Evolutionary conservation across 2,113 vertebrate genomes (phyloP).

Genomic region (Origma solitaria): DNA sequence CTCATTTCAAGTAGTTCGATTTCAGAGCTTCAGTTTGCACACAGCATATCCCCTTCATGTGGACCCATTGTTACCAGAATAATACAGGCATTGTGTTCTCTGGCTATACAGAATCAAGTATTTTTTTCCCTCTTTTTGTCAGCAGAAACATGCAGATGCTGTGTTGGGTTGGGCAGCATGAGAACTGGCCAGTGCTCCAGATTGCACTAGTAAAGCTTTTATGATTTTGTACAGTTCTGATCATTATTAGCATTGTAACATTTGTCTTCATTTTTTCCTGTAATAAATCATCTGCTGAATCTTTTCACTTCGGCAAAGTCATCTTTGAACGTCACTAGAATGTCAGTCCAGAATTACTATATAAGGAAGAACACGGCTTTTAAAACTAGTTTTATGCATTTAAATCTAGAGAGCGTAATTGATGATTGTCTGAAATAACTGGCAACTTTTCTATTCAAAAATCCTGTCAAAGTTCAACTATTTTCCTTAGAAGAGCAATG

Average conservation of each 20-base stretch:
- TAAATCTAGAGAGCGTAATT: neutral
- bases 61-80: neutral
- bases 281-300: neutral
- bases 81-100: neutral
- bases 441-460: neutral
- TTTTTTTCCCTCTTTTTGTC: neutral
- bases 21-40: neutral
- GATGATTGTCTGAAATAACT: neutral
- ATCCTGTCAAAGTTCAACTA: neutral
- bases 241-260: neutral
- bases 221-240: neutral
- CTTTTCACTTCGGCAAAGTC: neutral
- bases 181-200: neutral
- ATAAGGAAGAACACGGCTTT: neutral
- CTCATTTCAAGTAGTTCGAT: neutral
- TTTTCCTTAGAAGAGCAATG: neutral
- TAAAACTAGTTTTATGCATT: neutral
- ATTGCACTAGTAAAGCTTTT: neutral
- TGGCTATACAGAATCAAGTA: neutral
- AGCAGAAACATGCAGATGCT: neutral
- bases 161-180: neutral
- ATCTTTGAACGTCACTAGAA: neutral
- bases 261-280: constrained; percentile 11
- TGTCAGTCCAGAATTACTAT: neutral
- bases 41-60: neutral